Conservation (phyloP, 1,140 invertebrate genomes). For the Araneus ventricosus region DNA sequence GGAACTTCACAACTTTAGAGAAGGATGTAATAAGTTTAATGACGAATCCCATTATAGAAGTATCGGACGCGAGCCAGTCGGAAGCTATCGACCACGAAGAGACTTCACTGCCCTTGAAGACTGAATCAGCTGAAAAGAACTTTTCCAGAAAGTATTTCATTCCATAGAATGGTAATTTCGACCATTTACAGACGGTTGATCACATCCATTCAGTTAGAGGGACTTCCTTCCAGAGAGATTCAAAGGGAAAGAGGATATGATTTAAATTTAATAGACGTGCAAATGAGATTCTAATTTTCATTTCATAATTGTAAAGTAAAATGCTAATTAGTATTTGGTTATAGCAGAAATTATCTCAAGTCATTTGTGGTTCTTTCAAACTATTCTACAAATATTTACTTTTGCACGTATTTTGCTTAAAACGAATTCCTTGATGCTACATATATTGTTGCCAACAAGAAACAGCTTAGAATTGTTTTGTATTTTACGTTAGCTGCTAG, state of each 20-base stretch:
- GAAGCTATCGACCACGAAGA: conserved; percentile 8
- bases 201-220: not conserved
- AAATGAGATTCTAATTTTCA: not conserved
- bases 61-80: not conserved
- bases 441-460: too few relatives aligned
- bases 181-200: not conserved
- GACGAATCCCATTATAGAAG: not conserved
- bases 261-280: not conserved
- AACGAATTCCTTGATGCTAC: too few relatives aligned
- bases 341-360: too few relatives aligned
- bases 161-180: conserved; percentile 21
- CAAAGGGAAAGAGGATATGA: not conserved
- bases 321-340: too few relatives aligned
- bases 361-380: too few relatives aligned
- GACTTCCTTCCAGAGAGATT: not conserved
- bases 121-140: conserved; percentile 18
- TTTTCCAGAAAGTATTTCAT: conserved; percentile 8
- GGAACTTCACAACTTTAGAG: not conserved
- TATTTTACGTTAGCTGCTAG: too few relatives aligned
- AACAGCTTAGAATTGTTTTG: too few relatives aligned
- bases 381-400: too few relatives aligned
- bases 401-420: too few relatives aligned
- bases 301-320: too few relatives aligned
- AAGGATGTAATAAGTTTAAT: not conserved
- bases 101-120: conserved; percentile 1